Evolutionary conservation across 2,888 invertebrate species (phyloP), one percentile per base, ranked within the genome.

Genomic region (Panopea generosa): DNA sequence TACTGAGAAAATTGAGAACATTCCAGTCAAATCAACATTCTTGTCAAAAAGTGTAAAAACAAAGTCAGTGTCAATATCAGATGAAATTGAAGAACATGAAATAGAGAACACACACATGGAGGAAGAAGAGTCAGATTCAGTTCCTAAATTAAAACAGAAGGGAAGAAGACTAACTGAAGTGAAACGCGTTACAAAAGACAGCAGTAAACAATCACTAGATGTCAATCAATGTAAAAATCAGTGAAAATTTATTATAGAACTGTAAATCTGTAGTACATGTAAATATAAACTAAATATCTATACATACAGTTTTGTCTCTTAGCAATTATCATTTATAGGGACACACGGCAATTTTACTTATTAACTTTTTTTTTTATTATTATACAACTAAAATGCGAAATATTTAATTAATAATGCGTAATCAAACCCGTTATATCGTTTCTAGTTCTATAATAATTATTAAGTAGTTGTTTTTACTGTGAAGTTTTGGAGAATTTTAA

Each of bases 161-260:
- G 81, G 81, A 4, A 47, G 59, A 40, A 55, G 57, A 57, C 3
- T 81, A 22, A 72, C 74, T 9, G 60, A 47, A 16, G 65, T 75
- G 16, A 81, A 77, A 72, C 71, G 75, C 56, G 59, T 81, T 4
- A 50, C 77, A 11, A 45, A 22, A 11, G 63, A 62, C 6, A 62
- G 62, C 38, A 27, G 24, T 6, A 68, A 74, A 24, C 53, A 43
- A 24, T 24, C 57, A 0, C 55, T 65, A 33, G 62, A 74, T 57
- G 67, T 70, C 3, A 68, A 83, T 68, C 81, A 84, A 43, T 85
- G 85, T 67, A 85, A 83, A 24, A 33, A 33, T 33, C 33, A 33
- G 33, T 33, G 33, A 33, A 33, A 33, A 33, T 33, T 7, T 33
- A 33, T 33, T 29, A 29, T 18, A 53, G 29, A 26, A 24, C 22